Percentiles rank a stretch among this genome's conserved stretches.
These are phyloP conservation scores for Resseliella maxima DNA, from an alignment of 2,888 invertebrate species.

Conservation along the genomic window DNA sequence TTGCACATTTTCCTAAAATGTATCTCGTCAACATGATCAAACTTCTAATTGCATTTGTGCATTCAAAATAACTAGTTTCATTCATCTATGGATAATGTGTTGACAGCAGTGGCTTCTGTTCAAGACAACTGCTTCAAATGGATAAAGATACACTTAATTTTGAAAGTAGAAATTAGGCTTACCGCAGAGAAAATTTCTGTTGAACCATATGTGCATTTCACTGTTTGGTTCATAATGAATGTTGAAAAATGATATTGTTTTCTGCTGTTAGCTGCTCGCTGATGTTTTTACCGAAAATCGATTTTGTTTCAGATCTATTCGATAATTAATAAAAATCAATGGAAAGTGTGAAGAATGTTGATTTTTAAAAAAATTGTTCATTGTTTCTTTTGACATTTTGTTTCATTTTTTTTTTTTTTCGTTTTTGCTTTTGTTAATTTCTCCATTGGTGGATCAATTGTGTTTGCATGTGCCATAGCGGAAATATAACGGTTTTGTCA, in stretches of 20 bases:
- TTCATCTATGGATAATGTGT: background rate
- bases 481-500: conserved; percentile 43
- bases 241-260: no score
- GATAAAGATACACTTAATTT: background rate
- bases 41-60: no score
- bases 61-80: background rate
- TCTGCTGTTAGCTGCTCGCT: background rate
- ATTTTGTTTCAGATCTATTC: background rate
- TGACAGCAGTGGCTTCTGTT: background rate
- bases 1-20: background rate
- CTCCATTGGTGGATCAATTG: background rate
- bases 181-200: background rate
- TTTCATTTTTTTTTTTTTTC: background rate
- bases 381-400: background rate
- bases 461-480: background rate
- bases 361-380: background rate
- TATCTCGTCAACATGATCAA: no score
- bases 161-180: background rate
- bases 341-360: background rate
- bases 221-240: no score
- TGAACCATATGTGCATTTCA: conserved; percentile 5
- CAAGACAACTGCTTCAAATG: no score
- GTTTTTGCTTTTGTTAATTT: background rate
- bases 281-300: background rate
- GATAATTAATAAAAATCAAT: conserved; percentile 28